These are phyloP conservation scores for Anolis sagrei DNA, from an alignment of 2,113 vertebrate genomes.

Conservation along the genomic window DNA sequence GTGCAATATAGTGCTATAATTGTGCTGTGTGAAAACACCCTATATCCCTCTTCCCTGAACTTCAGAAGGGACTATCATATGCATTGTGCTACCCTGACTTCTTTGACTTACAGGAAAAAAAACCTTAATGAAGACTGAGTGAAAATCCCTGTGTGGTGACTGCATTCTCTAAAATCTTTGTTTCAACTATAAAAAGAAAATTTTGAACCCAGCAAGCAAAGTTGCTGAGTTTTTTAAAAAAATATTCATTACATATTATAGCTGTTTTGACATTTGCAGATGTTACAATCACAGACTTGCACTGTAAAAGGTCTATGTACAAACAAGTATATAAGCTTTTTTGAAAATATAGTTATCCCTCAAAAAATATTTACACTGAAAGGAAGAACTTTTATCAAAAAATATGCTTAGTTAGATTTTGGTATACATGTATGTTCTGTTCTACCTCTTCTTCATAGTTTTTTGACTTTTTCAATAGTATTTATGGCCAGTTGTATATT, in stretches of 20 bases:
- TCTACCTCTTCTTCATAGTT: not conserved
- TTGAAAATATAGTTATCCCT: not conserved
- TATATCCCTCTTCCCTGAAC: not conserved
- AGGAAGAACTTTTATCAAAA: not conserved
- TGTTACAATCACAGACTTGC: not conserved
- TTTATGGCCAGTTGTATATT: no score
- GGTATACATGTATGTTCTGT: not conserved
- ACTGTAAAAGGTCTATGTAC: not conserved
- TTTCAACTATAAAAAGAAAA: not conserved
- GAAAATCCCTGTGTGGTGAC: not conserved
- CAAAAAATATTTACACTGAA: not conserved
- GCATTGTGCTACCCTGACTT: not conserved
- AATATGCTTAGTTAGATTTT: no score
- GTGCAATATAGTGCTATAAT: no score
- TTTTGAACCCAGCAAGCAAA: not conserved
- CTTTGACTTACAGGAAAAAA: not conserved
- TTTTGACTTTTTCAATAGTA: not conserved
- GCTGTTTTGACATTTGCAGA: not conserved
- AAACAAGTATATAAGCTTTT: not conserved
- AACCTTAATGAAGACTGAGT: not conserved
- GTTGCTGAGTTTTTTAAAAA: not conserved
- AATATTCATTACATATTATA: not conserved
- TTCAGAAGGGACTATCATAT: not conserved
- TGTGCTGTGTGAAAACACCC: no score
- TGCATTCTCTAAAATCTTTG: not conserved